phyloP scores from a whole-genome alignment of 1,140 invertebrate species.

The Augochlora pura region DNA sequence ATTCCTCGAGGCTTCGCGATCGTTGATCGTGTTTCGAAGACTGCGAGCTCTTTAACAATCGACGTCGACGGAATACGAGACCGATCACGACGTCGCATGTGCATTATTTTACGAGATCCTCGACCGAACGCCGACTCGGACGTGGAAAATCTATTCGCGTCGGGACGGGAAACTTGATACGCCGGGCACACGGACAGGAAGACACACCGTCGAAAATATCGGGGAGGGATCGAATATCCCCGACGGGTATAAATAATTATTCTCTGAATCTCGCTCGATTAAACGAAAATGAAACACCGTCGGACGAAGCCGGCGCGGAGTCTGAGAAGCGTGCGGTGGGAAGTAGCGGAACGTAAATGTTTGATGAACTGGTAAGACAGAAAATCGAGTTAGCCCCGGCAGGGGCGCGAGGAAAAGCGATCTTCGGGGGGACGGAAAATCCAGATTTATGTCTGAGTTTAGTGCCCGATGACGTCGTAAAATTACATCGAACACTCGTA shows the following conservation, averaged over 20 bases:
- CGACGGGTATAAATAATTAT: slow-evolving; percentile 14
- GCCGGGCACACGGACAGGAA: not conserved
- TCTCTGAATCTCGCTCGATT: not conserved
- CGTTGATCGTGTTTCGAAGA: too few species aligned
- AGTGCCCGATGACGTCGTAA: slow-evolving; percentile 56
- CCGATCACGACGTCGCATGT: too few species aligned
- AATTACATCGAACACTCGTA: slow-evolving; percentile 53
- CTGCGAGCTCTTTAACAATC: too few species aligned
- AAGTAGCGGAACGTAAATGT: slow-evolving; percentile 41
- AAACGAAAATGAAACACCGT: slow-evolving; percentile 6
- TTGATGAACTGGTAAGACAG: slow-evolving; percentile 48
- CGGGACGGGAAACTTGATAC: not conserved
- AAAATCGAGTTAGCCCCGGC: slow-evolving; percentile 50
- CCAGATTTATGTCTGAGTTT: slow-evolving; percentile 58
- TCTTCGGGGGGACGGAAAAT: slow-evolving; percentile 44
- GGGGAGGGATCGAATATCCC: not conserved
- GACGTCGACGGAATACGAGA: too few species aligned
- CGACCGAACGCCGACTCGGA: not conserved
- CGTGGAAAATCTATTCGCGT: not conserved
- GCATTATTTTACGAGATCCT: not conserved
- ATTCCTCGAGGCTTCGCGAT: too few species aligned
- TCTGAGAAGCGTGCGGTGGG: not conserved
- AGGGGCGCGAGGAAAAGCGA: slow-evolving; percentile 24
- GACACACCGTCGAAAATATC: not conserved
- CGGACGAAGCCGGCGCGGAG: not conserved